Evolutionary conservation across 2,797 vertebrate genomes (phyloP), one percentile per base, ranked within the genome.

Genomic region (Naso thynnoides): DNA sequence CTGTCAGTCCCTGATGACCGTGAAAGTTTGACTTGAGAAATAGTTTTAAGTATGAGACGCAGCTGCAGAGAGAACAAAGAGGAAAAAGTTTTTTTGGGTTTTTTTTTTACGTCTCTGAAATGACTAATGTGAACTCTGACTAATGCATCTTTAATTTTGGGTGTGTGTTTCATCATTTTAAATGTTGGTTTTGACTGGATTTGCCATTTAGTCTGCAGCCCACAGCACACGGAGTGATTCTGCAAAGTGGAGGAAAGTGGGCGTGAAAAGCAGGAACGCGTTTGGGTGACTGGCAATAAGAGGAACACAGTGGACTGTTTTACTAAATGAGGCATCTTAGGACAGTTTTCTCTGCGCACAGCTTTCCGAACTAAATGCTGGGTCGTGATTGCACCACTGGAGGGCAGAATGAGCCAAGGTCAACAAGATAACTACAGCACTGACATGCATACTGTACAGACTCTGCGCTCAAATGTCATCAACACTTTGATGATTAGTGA

Each of bases 231-330:
- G 77, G 66, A 13, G 21, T 76, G 64, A 73, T 73, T 83, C 73
- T 80, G 38, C 19, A 77, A 74, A 81, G 64, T 78, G 59, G 29
- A 60, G 23, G 23, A 69, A 82, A 79, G 83, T 82, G 78, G 81
- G 83, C 77, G 84, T 82, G 58, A 82, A 72, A 70, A 81, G 55
- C 63, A 52, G 69, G 62, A 57, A 70, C 71, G 44, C 74, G 59
- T 74, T 83, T 44, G n/a, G 44, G 63, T 50, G 55, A 59, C 71
- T 86, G 76, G 48, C 65, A 69, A 60, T 70, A 71, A 78, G 49
- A 75, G 45, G 41, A 73, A 55, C 41, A 16, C 26, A 6, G 50
- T 45, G 42, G 27, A 55, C 27, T 72, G 60, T 73, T 78, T 81
- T 41, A 75, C 66, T 0, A 66, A 73, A 67, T 76, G 65, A 78